Evolutionary conservation across 2,888 invertebrate genomes (phyloP), one percentile per base, ranked within the genome.

Genomic region (Troides aeacus): DNA sequence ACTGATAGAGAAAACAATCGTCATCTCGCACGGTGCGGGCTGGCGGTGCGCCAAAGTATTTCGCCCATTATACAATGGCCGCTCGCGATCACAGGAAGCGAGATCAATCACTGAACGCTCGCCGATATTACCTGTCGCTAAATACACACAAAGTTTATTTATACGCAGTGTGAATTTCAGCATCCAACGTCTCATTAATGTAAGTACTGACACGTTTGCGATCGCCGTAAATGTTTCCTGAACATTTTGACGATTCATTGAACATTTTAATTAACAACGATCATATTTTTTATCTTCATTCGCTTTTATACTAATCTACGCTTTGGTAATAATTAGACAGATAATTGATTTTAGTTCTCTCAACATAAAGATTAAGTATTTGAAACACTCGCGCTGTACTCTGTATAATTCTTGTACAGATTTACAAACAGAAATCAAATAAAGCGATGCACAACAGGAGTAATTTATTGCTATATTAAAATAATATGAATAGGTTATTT

Each of bases 1-100:
- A 36, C 21, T 21, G 62, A 69, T 69, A 57, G 57, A 65, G 62
- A 58, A 69, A 69, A 65, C 69, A 65, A 65, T 69, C 65, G 65
- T 82, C 79, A 77, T 81, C 79, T 84, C 80, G 79, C 80, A 81
- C 79, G 79, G 81, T 80, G 77, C 74, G 78, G 73, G 76, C 82
- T 90, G 90, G 90, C 86, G 71, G 71, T 63, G 70, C 71, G 89
- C 90, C 90, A 90, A 81, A 84, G 80, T 84, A 86, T 87, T 86
- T 84, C 81, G 83, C 78, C 83, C 84, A 85, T 82, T 85, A 83
- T 82, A 82, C 82, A 79, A 79, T 79, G 80, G 79, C 78, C 78
- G 82, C 79, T 76, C 76, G 71, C 78, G 80, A 81, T 83, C 84
- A 82, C 83, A 85, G 83, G 82, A 82, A 84, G 84, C 84, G 82